These are phyloP conservation scores for Hippocampus kuda DNA, from an alignment of 2,797 vertebrate species.

Conservation along the genomic window DNA sequence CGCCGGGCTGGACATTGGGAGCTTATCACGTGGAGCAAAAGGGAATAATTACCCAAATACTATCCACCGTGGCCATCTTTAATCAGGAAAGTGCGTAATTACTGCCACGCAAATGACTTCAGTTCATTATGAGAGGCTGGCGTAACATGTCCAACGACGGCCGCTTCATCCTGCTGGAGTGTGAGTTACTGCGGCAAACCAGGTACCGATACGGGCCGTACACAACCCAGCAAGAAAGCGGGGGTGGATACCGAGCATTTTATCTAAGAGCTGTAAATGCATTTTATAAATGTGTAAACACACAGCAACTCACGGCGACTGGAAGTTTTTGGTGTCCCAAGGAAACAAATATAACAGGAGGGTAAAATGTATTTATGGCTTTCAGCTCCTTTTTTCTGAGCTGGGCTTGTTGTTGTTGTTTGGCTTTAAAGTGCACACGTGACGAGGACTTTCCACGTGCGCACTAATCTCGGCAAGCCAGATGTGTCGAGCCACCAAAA, in stretches of 20 bases:
- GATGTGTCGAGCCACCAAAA: conserved; percentile 55
- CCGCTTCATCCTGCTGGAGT: conserved; percentile 58
- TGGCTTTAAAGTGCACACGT: conserved; percentile 50
- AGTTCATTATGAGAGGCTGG: conserved; percentile 61
- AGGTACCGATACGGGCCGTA: conserved; percentile 55
- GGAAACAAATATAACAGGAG: not conserved
- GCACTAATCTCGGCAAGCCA: conserved; percentile 63
- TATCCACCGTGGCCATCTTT: conserved; percentile 65
- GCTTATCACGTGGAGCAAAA: conserved; percentile 66
- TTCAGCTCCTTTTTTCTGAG: conserved; percentile 29
- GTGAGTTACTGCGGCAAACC: conserved; percentile 57
- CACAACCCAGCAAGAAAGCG: conserved; percentile 60
- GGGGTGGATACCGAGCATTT: not conserved
- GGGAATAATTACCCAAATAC: conserved; percentile 70
- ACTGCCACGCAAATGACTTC: conserved; percentile 66
- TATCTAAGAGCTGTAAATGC: not conserved
- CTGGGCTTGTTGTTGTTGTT: conserved; percentile 54
- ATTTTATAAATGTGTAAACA: not conserved
- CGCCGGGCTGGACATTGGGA: conserved; percentile 59
- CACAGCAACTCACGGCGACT: not conserved
- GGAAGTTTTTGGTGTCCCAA: not conserved
- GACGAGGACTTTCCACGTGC: conserved; percentile 56
- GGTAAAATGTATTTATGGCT: conserved; percentile 16
- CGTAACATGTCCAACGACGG: conserved; percentile 54
- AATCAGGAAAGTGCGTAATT: conserved; percentile 70